Evolutionary conservation across 2,113 vertebrate species (phyloP), one percentile per base, ranked within the genome.

Genomic region (Hoplias malabaricus): DNA sequence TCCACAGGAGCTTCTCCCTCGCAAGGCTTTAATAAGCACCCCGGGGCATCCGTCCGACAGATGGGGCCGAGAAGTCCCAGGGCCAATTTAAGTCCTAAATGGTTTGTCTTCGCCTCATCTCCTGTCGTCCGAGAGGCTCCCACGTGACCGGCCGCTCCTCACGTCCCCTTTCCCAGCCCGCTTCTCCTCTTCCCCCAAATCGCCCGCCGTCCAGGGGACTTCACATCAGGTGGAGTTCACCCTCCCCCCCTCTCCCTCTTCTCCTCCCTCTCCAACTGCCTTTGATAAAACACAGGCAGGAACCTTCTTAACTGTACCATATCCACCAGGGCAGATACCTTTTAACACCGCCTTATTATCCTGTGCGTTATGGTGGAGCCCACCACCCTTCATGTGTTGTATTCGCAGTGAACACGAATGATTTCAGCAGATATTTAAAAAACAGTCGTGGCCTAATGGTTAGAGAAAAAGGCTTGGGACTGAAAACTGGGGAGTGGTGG

Each of bases 21-120:
- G 77, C 84, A 87, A 86, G 89, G 88, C 87, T 87, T n/a, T 92
- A 92, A 92, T 90, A 87, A 88, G 88, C 85, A 89, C 90, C 90
- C 73, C 73, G 84, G 89, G 92, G 90, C 86, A 86, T 90, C 80
- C 82, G 84, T 85, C 70, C 65, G 88, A 89, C 90, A 90, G 87
- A 90, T 90, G 89, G 90, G n/a, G 83, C 84, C 85, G 90, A 85
- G 78, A 81, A 88, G 88, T 92, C 91, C 90, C 86, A 85, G 87
- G 90, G 89, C 90, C 89, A 92, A 92, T 92, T 92, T 91, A 82
- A 90, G 89, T 89, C 90, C 89, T 93, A 92, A 93, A 92, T 92
- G 90, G 86, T 93, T 92, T 92, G 91, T 91, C 90, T 93, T 85
- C 85, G 88, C 87, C 90, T 91, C 87, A 85, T 88, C 87, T 90